Evolutionary conservation across 2,113 vertebrate species (phyloP).

Genomic region (Sporophila hypoxantha): DNA sequence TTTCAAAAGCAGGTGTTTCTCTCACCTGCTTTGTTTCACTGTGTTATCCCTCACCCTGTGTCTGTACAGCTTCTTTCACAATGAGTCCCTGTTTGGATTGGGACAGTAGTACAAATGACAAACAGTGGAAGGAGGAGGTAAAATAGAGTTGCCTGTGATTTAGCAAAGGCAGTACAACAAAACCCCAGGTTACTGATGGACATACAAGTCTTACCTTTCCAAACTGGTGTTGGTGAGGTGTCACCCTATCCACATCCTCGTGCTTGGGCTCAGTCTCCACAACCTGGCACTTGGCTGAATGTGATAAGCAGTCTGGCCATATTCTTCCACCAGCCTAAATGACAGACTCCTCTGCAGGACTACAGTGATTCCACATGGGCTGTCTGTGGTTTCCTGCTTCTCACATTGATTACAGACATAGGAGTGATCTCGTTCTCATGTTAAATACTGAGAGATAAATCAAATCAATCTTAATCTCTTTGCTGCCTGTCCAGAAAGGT

Average conservation of each 20-base stretch:
- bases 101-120: not conserved
- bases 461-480: not conserved
- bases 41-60: not conserved
- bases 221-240: not conserved
- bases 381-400: not conserved
- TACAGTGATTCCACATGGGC: rapidly evolving
- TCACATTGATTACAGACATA: not conserved
- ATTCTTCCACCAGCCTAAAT: not conserved
- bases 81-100: not conserved
- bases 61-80: not conserved
- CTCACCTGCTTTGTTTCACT: not conserved
- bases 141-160: not conserved
- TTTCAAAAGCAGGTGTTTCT: not conserved
- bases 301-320: not conserved
- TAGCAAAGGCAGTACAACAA: not conserved
- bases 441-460: not conserved
- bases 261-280: not conserved
- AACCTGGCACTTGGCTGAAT: not conserved
- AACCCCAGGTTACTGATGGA: not conserved
- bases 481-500: not conserved
- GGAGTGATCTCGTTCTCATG: not conserved
- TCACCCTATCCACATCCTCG: not conserved
- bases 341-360: not conserved
- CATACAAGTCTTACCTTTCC: not conserved
- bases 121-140: not conserved